Percentiles rank a stretch among this genome's conserved stretches.
Conservation (phyloP, 2,888 invertebrate genomes). For the Drosophila recens region DNA sequence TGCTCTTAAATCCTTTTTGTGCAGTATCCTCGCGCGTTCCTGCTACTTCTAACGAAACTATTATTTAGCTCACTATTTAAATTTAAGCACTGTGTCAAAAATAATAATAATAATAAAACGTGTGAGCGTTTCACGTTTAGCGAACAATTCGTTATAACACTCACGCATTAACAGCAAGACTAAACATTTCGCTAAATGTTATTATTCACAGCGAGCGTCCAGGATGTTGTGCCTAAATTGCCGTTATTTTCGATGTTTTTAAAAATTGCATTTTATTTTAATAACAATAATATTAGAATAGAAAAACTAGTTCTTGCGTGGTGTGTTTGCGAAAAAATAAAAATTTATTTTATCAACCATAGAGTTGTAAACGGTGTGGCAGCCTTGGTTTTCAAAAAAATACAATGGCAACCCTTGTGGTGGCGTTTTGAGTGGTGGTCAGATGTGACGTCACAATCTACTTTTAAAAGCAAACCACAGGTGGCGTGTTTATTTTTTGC, state of each 20-base stretch:
- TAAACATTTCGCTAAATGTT: conserved; percentile 30
- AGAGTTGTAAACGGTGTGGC: too few species aligned
- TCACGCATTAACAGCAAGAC: conserved; percentile 3
- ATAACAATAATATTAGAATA: background rate
- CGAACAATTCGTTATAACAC: too few species aligned
- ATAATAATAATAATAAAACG: conserved; percentile 25
- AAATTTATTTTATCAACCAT: too few species aligned
- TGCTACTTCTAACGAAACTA: background rate
- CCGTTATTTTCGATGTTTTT: conserved; percentile 1
- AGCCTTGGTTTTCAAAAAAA: too few species aligned
- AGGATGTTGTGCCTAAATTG: background rate
- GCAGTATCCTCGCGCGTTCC: conserved; percentile 8
- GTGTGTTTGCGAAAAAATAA: too few species aligned
- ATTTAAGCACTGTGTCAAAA: conserved; percentile 16
- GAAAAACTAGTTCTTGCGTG: background rate
- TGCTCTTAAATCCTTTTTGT: conserved; percentile 21
- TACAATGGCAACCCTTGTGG: too few species aligned
- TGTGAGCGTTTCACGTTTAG: conserved; percentile 33
- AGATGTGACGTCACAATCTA: too few species aligned
- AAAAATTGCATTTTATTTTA: background rate
- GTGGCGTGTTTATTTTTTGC: background rate
- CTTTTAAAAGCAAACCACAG: too few species aligned
- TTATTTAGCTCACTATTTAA: conserved; percentile 9
- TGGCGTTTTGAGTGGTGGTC: too few species aligned
- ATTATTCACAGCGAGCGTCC: conserved; percentile 17